Evolutionary conservation across 1,140 invertebrate species (phyloP).

Genomic region (Diprion similis): DNA sequence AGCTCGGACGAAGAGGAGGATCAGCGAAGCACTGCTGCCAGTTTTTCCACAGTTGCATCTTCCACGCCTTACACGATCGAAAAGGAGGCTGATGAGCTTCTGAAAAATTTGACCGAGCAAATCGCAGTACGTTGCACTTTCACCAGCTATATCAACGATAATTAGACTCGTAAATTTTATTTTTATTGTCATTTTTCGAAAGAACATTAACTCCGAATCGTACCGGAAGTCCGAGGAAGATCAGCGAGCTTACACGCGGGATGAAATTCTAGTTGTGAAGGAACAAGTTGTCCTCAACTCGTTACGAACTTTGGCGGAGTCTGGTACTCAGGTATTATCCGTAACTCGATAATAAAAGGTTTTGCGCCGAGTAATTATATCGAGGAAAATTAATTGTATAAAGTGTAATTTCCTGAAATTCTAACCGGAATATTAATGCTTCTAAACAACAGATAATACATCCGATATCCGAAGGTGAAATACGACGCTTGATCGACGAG

Average conservation of each 20-base stretch:
- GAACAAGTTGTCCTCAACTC: background rate
- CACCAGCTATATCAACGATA: no score
- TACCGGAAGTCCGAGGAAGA: background rate
- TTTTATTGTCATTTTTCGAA: background rate
- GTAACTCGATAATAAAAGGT: background rate
- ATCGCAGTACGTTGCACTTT: background rate
- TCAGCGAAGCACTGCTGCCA: background rate
- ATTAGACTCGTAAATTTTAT: no score
- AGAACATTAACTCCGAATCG: background rate
- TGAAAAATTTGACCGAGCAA: background rate
- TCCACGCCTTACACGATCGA: background rate
- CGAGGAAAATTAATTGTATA: background rate
- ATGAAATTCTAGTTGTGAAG: background rate
- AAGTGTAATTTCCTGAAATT: background rate
- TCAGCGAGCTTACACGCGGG: background rate
- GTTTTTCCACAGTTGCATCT: background rate
- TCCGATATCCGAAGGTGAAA: slow-evolving; percentile 1
- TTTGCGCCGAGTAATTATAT: background rate
- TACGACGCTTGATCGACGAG: background rate
- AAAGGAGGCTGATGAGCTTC: background rate
- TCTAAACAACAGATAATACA: background rate
- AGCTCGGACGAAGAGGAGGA: background rate
- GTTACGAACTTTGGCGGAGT: background rate
- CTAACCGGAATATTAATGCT: background rate
- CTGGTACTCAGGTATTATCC: background rate